Base-by-base conservation (phyloP, 2,797 vertebrate species). In the Epinephelus coioides region DNA sequence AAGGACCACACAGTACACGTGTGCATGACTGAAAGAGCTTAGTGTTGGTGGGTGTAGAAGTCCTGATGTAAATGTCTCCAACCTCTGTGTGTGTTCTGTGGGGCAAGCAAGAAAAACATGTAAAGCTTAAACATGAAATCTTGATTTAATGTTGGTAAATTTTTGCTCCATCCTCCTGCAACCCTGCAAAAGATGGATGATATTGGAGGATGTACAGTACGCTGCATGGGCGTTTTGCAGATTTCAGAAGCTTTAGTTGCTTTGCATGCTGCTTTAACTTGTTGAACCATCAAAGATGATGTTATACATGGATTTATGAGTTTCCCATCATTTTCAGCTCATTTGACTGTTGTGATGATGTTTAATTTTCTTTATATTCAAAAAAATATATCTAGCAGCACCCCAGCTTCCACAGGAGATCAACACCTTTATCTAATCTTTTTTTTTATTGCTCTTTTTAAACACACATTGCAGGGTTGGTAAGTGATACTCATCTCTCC, bases 1-100 rank as follows among this genome's bases (percentile, higher is more conserved):
- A 43, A 30, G 49, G 79, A 86, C 84, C 86, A 88, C 81, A 87
- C 67, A 76, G 64, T 51, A n/a, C 50, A 76, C 17, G 7, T 65
- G 69, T 72, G 34, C 51, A 10, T 67, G 69, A 21, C 38, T 85
- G 71, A 76, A 72, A 84, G 51, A 82, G 14, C 51, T 69, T 21
- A 59, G 40, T 68, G 63, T 79, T 60, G 64, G 12, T 23, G 66
- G 6, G 47, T 78, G 17, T 65, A 43, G 4, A 64, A 43, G 21
- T 23, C 13, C 34, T n/a, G 23, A 25, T 57, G 14, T 47, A 47
- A 75, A 75, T 61, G 17, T 21, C 1, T 2, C 54, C 13, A n/a
- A 8, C 21, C 17, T 74, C 27, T 63, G 40, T 55, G 19, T 60
- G 43, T 61, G n/a, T 34, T 82, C 54, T 69, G 14, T 68, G 15